Evolutionary conservation across 2,113 vertebrate genomes (phyloP).

Genomic region (Hyperopisus bebe): DNA sequence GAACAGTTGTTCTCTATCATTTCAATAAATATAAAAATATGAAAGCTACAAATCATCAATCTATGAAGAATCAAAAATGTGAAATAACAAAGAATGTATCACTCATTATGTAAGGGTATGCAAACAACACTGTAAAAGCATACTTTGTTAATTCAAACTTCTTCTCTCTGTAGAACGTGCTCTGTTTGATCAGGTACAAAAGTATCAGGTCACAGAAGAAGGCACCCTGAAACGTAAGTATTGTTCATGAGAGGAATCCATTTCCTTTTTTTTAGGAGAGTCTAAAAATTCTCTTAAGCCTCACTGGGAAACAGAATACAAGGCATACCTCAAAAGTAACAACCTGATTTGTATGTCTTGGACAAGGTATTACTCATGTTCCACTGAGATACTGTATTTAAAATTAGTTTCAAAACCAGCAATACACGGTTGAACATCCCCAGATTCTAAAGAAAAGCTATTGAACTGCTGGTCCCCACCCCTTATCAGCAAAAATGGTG

Average conservation of each 20-base stretch:
- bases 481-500: neutral
- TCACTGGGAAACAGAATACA: neutral
- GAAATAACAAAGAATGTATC: neutral
- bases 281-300: neutral
- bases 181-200: constrained; percentile 78
- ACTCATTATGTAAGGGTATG: neutral
- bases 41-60: neutral
- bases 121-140: constrained; percentile 27
- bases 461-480: neutral
- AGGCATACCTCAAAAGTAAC: neutral
- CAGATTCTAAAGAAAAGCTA: neutral
- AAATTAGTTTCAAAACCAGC: neutral
- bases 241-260: neutral
- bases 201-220: constrained; percentile 83
- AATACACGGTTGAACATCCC: neutral
- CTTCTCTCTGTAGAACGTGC: constrained; percentile 69
- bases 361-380: neutral
- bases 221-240: constrained; percentile 60
- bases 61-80: neutral
- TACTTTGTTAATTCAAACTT: constrained; percentile 77
- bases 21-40: neutral
- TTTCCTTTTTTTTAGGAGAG: neutral
- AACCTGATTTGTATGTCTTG: neutral
- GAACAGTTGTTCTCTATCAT: neutral
- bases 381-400: neutral